Evolutionary conservation across 2,113 vertebrate genomes (phyloP).

Genomic region (Pseudois nayaur): DNA sequence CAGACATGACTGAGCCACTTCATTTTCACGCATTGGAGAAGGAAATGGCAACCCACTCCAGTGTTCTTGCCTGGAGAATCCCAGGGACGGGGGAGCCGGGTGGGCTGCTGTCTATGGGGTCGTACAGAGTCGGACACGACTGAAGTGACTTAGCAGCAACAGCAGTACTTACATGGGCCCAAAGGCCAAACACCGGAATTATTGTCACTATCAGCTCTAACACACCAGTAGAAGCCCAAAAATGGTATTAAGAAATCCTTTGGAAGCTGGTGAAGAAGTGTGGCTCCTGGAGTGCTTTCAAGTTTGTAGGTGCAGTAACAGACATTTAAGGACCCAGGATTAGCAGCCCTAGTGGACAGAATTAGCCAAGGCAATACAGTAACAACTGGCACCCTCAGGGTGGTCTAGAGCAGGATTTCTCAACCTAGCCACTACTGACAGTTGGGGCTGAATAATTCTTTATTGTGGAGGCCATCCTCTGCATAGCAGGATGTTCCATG

Average conservation of each 20-base stretch:
- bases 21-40: too few species aligned
- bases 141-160: too few species aligned
- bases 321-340: not conserved
- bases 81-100: too few species aligned
- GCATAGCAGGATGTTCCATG: not conserved
- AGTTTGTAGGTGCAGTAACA: not conserved
- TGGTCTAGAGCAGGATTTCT: not conserved
- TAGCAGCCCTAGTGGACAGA: not conserved
- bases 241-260: not conserved
- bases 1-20: too few species aligned
- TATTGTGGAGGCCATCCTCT: not conserved
- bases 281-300: not conserved
- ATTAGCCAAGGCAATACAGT: not conserved
- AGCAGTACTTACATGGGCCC: not conserved
- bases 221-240: not conserved
- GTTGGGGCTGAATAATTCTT: not conserved
- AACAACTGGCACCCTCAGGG: not conserved
- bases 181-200: not conserved
- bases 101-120: too few species aligned
- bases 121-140: too few species aligned
- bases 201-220: not conserved
- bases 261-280: not conserved
- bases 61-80: too few species aligned
- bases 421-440: not conserved
- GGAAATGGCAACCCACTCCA: too few species aligned